A percentile compares a stretch with the other conserved stretches of the same genome.
Conservation (phyloP, 2,888 invertebrate genomes). For the Belgica antarctica region DNA sequence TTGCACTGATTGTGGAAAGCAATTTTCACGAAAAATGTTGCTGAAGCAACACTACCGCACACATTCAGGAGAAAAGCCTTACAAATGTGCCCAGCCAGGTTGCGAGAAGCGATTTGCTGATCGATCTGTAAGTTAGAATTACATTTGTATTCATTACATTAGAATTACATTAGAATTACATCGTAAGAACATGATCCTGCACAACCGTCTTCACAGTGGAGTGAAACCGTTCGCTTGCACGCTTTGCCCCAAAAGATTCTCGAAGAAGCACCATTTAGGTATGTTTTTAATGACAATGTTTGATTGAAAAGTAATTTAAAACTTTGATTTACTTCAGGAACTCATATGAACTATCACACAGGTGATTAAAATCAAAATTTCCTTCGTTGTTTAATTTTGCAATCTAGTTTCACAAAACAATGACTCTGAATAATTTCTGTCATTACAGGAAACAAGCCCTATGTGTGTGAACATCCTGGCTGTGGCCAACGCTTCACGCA, state of each 20-base stretch:
- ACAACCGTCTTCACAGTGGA: conserved; percentile 74
- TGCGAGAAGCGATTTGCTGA: conserved; percentile 82
- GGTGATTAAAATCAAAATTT: background rate
- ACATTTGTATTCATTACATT: no score
- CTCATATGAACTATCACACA: conserved; percentile 80
- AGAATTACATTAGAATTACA: no score
- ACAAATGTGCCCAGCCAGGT: conserved; percentile 66
- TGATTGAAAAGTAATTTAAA: background rate
- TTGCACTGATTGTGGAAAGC: conserved; percentile 67
- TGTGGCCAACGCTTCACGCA: conserved; percentile 78
- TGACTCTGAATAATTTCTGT: background rate
- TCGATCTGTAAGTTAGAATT: no score
- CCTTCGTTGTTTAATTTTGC: no score
- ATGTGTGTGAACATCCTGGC: conserved; percentile 64
- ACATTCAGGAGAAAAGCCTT: conserved; percentile 71
- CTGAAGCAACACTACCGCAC: conserved; percentile 79
- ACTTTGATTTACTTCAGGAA: conserved; percentile 54
- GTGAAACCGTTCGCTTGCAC: conserved; percentile 74
- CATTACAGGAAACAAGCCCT: conserved; percentile 68
- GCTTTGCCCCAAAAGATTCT: conserved; percentile 67
- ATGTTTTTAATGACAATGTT: background rate
- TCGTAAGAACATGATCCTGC: conserved; percentile 82
- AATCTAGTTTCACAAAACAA: background rate
- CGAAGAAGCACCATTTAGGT: conserved; percentile 77
- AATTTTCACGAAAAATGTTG: conserved; percentile 68